Percentiles rank a stretch among this genome's conserved stretches.
Evolutionary conservation across 2,888 invertebrate genomes (phyloP).

Genomic region (Dolichopus griseipennis): DNA sequence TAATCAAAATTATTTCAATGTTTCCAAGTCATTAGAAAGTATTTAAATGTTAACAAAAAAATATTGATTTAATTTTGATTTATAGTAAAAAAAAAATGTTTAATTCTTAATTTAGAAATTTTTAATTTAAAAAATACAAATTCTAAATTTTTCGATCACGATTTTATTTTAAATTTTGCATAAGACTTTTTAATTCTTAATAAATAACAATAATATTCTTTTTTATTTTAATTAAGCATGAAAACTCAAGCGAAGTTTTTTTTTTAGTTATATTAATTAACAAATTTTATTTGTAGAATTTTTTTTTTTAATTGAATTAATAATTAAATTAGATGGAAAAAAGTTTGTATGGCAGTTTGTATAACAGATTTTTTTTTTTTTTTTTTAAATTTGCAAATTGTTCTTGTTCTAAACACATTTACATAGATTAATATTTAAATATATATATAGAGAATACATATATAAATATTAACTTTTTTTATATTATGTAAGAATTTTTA

Average conservation of each 20-base stretch:
- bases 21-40: too few relatives aligned
- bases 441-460: too few relatives aligned
- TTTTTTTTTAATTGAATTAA: not conserved
- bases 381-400: not conserved
- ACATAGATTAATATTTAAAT: not conserved
- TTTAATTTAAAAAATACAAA: not conserved
- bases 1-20: too few relatives aligned
- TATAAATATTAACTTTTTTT: not conserved
- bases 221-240: not conserved
- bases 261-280: not conserved
- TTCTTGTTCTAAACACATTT: not conserved
- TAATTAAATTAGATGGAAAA: not conserved
- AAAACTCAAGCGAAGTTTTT: not conserved
- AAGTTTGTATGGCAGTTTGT: not conserved
- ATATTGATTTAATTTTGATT: too few relatives aligned
- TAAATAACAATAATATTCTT: not conserved
- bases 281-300: not conserved
- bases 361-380: not conserved
- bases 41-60: too few relatives aligned
- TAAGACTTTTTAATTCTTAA: not conserved
- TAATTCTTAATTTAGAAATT: not conserved
- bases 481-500: conserved; percentile 1
- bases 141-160: too few relatives aligned
- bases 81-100: not conserved
- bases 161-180: not conserved